phyloP scores from a whole-genome alignment of 2,888 invertebrate genomes.

The Drosophila borborema region DNA sequence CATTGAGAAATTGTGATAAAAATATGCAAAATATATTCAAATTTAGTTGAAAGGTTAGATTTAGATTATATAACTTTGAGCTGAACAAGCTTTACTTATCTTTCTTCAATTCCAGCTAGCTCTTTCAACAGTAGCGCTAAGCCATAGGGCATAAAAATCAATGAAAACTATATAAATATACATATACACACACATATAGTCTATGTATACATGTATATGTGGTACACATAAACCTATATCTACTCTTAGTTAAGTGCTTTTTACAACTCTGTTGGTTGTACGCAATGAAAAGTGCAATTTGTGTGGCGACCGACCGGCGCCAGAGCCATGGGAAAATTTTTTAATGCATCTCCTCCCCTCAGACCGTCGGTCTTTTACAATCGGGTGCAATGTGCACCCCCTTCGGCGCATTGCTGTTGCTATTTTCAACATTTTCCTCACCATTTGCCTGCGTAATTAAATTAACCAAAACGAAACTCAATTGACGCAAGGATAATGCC shows the following conservation, averaged over 20 bases:
- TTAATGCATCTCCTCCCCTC: conserved; percentile 48
- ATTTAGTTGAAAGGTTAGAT: not conserved
- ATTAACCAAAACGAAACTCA: conserved; percentile 59
- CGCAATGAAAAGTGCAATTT: conserved; percentile 64
- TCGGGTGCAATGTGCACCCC: not conserved
- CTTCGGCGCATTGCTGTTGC: conserved; percentile 17
- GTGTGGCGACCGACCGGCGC: conserved; percentile 62
- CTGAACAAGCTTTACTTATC: too few relatives aligned
- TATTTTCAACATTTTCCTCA: conserved; percentile 48
- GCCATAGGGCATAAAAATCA: conserved; percentile 54
- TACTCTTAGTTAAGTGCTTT: conserved; percentile 22
- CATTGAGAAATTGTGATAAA: not conserved
- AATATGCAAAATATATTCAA: not conserved
- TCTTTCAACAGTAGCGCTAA: not conserved
- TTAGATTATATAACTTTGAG: not conserved
- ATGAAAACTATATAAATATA: conserved; percentile 34
- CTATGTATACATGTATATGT: conserved; percentile 4
- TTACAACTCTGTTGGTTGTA: conserved; percentile 39
- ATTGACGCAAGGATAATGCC: conserved; percentile 63
- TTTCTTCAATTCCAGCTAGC: not conserved
- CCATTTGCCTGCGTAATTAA: conserved; percentile 62
- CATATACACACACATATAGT: not conserved
- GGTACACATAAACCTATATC: conserved; percentile 12
- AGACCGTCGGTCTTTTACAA: not conserved
- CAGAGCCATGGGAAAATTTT: conserved; percentile 51